Percentiles rank a stretch among this genome's conserved stretches.
Conservation (phyloP, 2,888 invertebrate genomes). For the Rhamnusium bicolor region DNA sequence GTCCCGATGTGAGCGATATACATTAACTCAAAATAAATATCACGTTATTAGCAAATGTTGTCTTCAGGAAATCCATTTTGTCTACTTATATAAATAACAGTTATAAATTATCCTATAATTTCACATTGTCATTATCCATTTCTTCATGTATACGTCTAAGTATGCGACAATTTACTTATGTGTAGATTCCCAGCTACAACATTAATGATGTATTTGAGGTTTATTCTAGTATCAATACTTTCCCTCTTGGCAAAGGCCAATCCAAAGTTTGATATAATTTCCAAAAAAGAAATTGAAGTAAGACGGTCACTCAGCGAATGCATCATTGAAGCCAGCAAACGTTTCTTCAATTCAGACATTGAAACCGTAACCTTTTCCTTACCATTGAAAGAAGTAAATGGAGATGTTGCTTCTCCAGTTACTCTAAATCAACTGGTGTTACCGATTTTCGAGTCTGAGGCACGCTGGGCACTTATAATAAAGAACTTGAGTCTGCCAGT, state of each 20-base stretch:
- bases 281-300: conserved; percentile 17
- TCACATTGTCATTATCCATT: neutral
- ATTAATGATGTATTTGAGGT: neutral
- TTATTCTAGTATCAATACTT: neutral
- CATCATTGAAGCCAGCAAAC: conserved; percentile 40
- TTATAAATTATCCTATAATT: neutral
- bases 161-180: too few species aligned
- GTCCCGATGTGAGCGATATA: neutral
- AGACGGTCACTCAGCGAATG: conserved; percentile 41
- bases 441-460: conserved; percentile 14
- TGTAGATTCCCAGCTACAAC: too few species aligned
- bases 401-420: conserved; percentile 21
- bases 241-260: neutral
- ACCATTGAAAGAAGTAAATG: conserved; percentile 25
- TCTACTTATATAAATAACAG: neutral
- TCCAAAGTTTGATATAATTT: neutral
- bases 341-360: conserved; percentile 38
- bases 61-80: neutral
- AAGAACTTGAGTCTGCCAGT: conserved; percentile 26
- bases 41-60: neutral
- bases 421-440: conserved; percentile 38
- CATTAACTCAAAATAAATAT: neutral
- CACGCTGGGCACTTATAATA: conserved; percentile 37
- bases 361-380: conserved; percentile 38
- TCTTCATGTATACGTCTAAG: neutral